Evolutionary conservation across 2,888 invertebrate genomes (phyloP), one percentile per base, ranked within the genome.

Genomic region (Orthosia gothica): DNA sequence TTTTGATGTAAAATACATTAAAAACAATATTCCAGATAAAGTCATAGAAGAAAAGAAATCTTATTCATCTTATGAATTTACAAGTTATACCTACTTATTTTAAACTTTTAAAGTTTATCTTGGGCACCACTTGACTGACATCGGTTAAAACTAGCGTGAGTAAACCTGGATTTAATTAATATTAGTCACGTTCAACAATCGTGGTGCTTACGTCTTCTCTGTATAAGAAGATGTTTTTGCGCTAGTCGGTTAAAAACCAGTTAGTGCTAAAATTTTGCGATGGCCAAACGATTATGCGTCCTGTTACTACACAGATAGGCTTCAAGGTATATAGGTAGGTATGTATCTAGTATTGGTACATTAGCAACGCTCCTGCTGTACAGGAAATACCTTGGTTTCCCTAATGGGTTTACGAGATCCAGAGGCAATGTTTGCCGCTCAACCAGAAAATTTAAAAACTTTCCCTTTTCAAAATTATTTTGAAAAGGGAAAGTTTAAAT

Each of bases 281-380:
- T n/a, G 23, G 11, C 12, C 12, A 40, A 0, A 54, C 20, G 12
- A 54, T 20, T 20, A 32, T 40, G n/a, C 13, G n/a, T n/a, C 5
- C 18, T 26, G 7, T n/a, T 18, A 16, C 12, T 11, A 7, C n/a
- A 40, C 18, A 40, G n/a, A 23, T 16, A 13, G 3, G 40, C 40
- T 58, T 50, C 49, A 40, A 13, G 13, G 13, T 45, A 57, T 13
- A 11, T 45, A 23, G 5, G 15, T 49, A 50, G 1, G 3, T 15
- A 16, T 57, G 16, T 15, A 58, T 45, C 40, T 74, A 49, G 49
- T 72, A 74, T 74, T 74, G 61, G 26, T 40, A 74, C 74, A 71
- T 74, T 71, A 71, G 59, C 40, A 75, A 20, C 16, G 15, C 7
- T 75, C 7, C 59, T 13, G 40, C n/a, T 2, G 18, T 15, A 45